Evolutionary conservation across 2,113 vertebrate genomes (phyloP).

Genomic region (Crotophaga sulcirostris): DNA sequence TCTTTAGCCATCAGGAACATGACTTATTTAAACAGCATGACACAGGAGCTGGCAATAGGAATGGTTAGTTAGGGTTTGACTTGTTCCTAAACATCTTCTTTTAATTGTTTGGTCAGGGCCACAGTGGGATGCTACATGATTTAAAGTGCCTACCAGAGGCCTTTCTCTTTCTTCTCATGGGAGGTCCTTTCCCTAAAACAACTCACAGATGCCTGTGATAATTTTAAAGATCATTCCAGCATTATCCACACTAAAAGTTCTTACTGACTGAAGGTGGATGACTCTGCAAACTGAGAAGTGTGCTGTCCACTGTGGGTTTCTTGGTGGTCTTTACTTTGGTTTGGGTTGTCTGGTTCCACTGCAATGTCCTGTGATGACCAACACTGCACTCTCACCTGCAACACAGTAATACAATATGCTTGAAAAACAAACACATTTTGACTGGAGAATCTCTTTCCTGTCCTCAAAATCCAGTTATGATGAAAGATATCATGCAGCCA

Average conservation of each 20-base stretch:
- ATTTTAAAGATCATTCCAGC: neutral
- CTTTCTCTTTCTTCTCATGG: neutral
- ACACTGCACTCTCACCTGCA: neutral
- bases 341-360: neutral
- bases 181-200: neutral
- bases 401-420: neutral
- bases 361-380: neutral
- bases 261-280: neutral
- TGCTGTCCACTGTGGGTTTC: neutral
- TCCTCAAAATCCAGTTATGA: neutral
- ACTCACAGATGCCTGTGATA: neutral
- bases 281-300: neutral
- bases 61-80: neutral
- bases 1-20: constrained; percentile 27
- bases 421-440: neutral
- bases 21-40: neutral
- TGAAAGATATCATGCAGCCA: neutral
- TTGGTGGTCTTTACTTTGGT: neutral
- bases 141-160: neutral
- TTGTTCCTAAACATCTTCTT: constrained; percentile 4
- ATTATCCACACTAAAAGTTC: neutral
- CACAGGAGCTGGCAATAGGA: neutral
- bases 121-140: neutral
- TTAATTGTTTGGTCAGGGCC: neutral
- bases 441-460: neutral